Percentiles rank a stretch among this genome's conserved stretches.
These are phyloP conservation scores for Cisticola juncidis DNA, from an alignment of 2,113 vertebrate species.

Conservation along the genomic window DNA sequence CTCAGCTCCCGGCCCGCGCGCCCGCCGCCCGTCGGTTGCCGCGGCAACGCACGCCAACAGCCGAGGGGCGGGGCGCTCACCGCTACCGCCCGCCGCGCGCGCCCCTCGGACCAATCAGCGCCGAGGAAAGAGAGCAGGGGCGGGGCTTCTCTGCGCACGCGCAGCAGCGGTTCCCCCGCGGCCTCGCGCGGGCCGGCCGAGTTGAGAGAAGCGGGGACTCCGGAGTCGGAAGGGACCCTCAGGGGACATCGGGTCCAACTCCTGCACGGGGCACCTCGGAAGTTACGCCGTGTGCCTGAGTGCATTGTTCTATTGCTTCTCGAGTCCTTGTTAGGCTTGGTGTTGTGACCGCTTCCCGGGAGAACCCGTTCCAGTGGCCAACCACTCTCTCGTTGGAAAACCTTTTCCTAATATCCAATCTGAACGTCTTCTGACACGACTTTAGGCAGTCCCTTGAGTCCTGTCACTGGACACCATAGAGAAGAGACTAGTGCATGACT, in stretches of 20 bases:
- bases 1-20: not conserved
- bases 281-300: not conserved
- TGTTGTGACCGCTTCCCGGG: fast-evolving
- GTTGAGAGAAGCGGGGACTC: fast-evolving
- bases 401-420: no score
- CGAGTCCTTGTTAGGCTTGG: no score
- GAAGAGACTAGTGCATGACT: not conserved
- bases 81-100: not conserved
- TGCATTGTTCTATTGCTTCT: not conserved
- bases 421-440: not conserved
- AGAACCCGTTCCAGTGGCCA: not conserved
- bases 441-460: not conserved
- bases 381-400: fast-evolving
- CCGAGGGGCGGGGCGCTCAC: not conserved
- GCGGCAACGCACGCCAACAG: not conserved
- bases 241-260: fast-evolving
- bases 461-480: fast-evolving
- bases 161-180: fast-evolving
- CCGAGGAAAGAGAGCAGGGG: not conserved
- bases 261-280: fast-evolving
- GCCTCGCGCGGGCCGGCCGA: fast-evolving
- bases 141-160: not conserved
- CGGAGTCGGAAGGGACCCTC: fast-evolving
- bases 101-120: not conserved
- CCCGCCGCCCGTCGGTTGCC: not conserved